Base-by-base conservation (phyloP, 2,888 invertebrate species). In the Cantharis rufa region DNA sequence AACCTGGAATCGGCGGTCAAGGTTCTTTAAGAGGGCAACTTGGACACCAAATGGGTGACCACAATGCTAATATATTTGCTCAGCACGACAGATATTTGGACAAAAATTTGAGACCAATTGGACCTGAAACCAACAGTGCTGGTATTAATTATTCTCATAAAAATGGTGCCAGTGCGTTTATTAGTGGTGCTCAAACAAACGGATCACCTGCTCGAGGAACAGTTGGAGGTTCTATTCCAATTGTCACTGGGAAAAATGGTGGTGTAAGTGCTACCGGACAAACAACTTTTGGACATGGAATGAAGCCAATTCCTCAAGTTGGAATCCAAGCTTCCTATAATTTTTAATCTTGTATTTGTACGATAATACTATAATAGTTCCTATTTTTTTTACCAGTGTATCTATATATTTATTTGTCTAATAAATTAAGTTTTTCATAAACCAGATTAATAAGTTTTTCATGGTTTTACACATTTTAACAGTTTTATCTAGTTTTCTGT, bases 151-250 rank as follows among this genome's bases (percentile, higher is more conserved):
- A 73, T 28, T 18, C 28, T 7, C 15, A 76, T 62, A 32, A 32
- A 62, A 69, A 71, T 21, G 78, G 78, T 10, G 74, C 74, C 9
- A 70, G 64, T 28, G 78, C 76, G 4, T 74, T 71, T 15, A 11
- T 71, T 3, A 71, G 74, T 61, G 76, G 73, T 18, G 9, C 27
- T 15, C 69, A 70, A 48, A 76, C 76, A n/a, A 61, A 63, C 18
- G 78, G 78, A 11, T 10, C 9, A n/a, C 76, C 75, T 11, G 68
- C 69, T 9, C 27, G 4, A 21, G 76, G 76, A 11, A 62, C 76
- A 3, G 28, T 76, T 27, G 78, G 78, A 32, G 78, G 73, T 15
- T 71, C 69, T 7, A 69, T 78, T 28, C 78, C 78, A 24, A 48
- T 76, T 13, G 13, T 28, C 15, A 69, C 27, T 5, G 21, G 15